phyloP scores from a whole-genome alignment of 1,140 invertebrate genomes.

The Leguminivora glycinivorella region DNA sequence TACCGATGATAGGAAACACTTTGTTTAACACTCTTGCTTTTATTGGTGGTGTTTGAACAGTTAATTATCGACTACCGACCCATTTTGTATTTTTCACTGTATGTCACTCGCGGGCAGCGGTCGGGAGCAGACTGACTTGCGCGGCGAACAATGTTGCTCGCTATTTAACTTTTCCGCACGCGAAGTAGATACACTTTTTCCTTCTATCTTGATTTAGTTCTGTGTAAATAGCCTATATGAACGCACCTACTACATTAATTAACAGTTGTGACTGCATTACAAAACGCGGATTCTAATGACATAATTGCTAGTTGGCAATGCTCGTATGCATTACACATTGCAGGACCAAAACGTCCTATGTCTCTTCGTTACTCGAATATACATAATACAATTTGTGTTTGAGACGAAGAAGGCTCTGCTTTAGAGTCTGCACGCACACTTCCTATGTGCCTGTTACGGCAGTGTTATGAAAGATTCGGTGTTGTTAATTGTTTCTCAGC shows the following conservation, averaged over 20 bases:
- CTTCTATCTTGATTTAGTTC: no score
- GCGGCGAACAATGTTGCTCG: no score
- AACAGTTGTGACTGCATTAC: slow-evolving; percentile 1
- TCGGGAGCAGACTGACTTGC: no score
- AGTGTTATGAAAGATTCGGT: background rate
- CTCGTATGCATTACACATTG: background rate
- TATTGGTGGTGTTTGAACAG: no score
- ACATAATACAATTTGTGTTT: background rate
- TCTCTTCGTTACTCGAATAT: background rate
- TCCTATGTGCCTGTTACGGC: slow-evolving; percentile 4
- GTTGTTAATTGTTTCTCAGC: background rate
- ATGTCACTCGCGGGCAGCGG: no score
- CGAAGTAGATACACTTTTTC: no score
- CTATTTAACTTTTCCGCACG: no score
- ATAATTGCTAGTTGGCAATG: slow-evolving; percentile 9
- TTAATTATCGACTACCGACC: no score
- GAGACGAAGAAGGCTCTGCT: background rate
- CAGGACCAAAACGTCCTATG: background rate
- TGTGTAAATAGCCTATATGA: no score
- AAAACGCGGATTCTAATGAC: slow-evolving; percentile 5
- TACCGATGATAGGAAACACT: no score
- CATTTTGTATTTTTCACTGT: no score
- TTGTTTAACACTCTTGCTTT: no score
- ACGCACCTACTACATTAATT: background rate
- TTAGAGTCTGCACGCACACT: slow-evolving; percentile 2